Evolutionary conservation across 2,797 vertebrate species (phyloP).

Genomic region (Malacoraja senta): DNA sequence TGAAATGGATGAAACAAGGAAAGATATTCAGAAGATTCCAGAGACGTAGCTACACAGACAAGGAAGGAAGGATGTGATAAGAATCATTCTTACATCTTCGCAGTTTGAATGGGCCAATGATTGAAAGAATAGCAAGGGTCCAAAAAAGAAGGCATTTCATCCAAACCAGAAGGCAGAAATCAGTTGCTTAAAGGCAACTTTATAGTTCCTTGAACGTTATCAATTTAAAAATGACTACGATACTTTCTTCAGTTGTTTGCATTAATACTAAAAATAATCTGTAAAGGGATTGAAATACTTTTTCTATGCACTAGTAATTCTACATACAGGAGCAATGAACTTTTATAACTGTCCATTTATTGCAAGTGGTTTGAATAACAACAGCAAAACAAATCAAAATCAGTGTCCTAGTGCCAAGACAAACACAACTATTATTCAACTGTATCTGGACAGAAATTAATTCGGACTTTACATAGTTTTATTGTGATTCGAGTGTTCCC

Average conservation of each 20-base stretch:
- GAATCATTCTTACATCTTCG: background rate
- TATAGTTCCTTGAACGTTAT: background rate
- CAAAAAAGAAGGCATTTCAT: background rate
- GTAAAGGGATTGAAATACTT: conserved; percentile 36
- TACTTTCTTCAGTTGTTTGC: background rate
- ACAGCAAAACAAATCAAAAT: background rate
- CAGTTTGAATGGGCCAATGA: background rate
- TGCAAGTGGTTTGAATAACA: conserved; percentile 21
- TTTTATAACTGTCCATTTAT: background rate
- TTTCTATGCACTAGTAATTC: conserved; percentile 1
- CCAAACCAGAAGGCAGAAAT: background rate
- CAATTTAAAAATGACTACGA: background rate
- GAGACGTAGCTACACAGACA: background rate
- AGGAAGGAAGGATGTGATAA: background rate
- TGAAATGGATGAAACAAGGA: background rate
- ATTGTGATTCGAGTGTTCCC: conserved; percentile 33
- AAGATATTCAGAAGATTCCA: background rate
- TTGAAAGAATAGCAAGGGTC: background rate
- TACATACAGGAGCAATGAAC: background rate
- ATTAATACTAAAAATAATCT: background rate
- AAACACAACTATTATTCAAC: background rate
- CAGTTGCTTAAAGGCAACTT: background rate
- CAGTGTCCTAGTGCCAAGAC: background rate
- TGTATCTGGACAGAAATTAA: conserved; percentile 15
- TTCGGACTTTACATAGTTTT: conserved; percentile 11